These are phyloP conservation scores for Cyclophora albipunctata DNA, from an alignment of 2,888 invertebrate species.

Conservation along the genomic window DNA sequence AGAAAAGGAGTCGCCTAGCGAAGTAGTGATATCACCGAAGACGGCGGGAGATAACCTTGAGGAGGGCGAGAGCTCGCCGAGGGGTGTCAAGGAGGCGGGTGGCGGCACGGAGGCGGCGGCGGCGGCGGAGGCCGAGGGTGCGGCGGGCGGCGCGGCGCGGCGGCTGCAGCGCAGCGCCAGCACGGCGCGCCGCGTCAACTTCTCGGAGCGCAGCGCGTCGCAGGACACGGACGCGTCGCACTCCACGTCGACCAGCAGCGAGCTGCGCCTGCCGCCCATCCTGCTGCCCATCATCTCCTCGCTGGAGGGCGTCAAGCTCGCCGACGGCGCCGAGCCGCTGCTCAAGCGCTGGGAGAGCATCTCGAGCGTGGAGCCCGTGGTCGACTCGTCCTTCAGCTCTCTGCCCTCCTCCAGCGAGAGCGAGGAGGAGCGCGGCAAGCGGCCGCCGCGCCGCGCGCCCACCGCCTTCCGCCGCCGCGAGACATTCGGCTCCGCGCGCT, in stretches of 20 bases:
- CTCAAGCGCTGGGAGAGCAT: conserved; percentile 77
- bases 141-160: too few relatives aligned
- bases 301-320: conserved; percentile 69
- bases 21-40: conserved; percentile 29
- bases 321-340: conserved; percentile 55
- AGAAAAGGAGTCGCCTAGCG: conserved; percentile 48
- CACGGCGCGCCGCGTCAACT: conserved; percentile 64
- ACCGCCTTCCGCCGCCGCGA: conserved; percentile 58
- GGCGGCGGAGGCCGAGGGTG: too few relatives aligned
- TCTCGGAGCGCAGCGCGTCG: conserved; percentile 73
- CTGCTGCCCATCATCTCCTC: conserved; percentile 80
- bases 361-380: conserved; percentile 81
- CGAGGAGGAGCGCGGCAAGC: conserved; percentile 59
- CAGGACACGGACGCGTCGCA: conserved; percentile 78
- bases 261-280: conserved; percentile 82
- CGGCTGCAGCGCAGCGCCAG: conserved; percentile 55
- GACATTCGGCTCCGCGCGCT: conserved; percentile 57
- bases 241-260: conserved; percentile 76
- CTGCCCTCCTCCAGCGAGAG: conserved; percentile 71
- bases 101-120: too few relatives aligned
- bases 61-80: too few relatives aligned
- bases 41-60: conserved; percentile 6
- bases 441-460: conserved; percentile 50
- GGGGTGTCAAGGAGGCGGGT: too few relatives aligned
- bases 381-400: conserved; percentile 80